phyloP scores from a whole-genome alignment of 37 sponge, comb jelly and placozoan genomes.

The Axinella damicornis region DNA sequence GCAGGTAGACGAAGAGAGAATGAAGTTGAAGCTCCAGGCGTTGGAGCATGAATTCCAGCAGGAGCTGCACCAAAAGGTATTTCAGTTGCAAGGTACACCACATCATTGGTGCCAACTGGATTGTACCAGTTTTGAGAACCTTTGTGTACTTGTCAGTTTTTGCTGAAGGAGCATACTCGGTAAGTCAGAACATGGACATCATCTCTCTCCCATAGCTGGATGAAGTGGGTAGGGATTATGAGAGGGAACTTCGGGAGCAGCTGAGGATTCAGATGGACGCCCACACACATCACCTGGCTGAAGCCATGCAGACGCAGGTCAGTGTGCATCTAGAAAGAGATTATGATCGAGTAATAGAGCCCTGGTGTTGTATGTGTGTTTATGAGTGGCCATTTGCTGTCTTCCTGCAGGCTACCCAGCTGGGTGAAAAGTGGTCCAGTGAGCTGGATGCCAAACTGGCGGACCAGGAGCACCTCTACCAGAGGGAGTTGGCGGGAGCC shows the following conservation, averaged over 20 bases:
- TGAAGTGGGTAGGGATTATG: slow-evolving; percentile 25
- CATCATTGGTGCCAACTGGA: too few species aligned
- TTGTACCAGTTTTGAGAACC: too few species aligned
- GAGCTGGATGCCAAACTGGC: slow-evolving; percentile 34
- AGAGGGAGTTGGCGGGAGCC: slow-evolving; percentile 57
- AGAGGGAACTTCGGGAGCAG: slow-evolving; percentile 64
- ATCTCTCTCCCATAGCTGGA: slow-evolving; percentile 5
- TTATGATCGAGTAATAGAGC: too few species aligned
- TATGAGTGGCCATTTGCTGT: too few species aligned
- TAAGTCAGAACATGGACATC: too few species aligned
- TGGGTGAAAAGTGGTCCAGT: slow-evolving; percentile 32
- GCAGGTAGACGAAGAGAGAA: slow-evolving; percentile 8
- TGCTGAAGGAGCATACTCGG: too few species aligned
- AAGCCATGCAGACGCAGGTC: slow-evolving; percentile 49
- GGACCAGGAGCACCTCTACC: slow-evolving; percentile 45
- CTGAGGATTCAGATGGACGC: slow-evolving; percentile 49
- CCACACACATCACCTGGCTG: slow-evolving; percentile 39
- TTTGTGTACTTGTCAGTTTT: too few species aligned
- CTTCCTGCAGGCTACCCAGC: slow-evolving; percentile 30
- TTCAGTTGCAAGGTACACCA: too few species aligned
- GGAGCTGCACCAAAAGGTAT: slow-evolving; percentile 26
- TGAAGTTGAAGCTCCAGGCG: neutral
- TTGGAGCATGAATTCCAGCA: slow-evolving; percentile 26
- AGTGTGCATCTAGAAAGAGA: too few species aligned
- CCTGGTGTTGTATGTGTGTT: too few species aligned